Evolutionary conservation across 2,797 vertebrate genomes (phyloP).

Genomic region (Chloroceryle amazona): DNA sequence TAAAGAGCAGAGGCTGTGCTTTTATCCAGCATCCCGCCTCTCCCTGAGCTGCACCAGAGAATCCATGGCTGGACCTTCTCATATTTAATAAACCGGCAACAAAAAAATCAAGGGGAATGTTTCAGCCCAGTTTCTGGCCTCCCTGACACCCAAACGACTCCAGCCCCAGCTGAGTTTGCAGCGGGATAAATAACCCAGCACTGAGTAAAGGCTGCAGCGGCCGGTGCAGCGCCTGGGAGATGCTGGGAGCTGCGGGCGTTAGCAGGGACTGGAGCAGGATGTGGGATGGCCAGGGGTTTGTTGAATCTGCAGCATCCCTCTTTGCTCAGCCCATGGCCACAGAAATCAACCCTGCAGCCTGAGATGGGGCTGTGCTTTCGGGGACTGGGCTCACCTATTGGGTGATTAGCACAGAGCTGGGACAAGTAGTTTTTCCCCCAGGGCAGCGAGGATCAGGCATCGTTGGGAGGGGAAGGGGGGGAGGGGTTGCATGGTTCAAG

Average conservation of each 20-base stretch:
- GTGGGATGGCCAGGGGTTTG: rapidly evolving
- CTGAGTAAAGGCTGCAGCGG: background rate
- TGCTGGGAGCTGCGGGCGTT: background rate
- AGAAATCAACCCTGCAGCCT: background rate
- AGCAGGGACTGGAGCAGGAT: background rate
- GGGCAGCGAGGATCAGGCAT: rapidly evolving
- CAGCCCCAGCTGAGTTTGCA: background rate
- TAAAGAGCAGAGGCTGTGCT: background rate
- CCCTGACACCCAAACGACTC: background rate
- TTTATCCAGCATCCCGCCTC: background rate
- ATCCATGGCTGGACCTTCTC: background rate
- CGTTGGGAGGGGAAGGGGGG: background rate
- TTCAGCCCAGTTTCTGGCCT: background rate
- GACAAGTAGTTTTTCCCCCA: background rate
- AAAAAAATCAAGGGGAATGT: background rate
- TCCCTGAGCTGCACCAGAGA: rapidly evolving
- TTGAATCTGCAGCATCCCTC: background rate
- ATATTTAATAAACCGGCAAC: background rate
- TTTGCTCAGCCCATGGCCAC: background rate
- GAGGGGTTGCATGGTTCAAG: background rate
- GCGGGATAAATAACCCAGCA: rapidly evolving
- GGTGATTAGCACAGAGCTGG: background rate
- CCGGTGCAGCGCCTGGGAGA: background rate
- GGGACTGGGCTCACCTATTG: background rate
- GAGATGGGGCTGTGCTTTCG: rapidly evolving